Conservation (phyloP, 2,797 vertebrate genomes). For the Onychomys leucogaster region DNA sequence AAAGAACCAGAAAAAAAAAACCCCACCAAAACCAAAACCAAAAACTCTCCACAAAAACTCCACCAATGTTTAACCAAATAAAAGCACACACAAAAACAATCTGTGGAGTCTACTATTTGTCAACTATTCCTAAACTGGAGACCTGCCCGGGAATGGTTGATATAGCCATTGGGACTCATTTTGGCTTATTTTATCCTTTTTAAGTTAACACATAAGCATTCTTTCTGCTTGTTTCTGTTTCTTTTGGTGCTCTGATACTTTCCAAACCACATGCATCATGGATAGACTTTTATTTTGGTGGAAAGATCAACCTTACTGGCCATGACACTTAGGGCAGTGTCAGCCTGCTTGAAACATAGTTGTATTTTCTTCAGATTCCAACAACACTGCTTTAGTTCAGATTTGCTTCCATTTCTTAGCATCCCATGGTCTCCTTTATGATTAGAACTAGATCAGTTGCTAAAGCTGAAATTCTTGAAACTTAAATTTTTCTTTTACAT, state of each 20-base stretch:
- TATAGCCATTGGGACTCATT: not conserved
- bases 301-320: not conserved
- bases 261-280: not conserved
- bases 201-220: not conserved
- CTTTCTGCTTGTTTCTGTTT: not conserved
- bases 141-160: not conserved
- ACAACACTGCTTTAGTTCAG: not conserved
- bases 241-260: not conserved
- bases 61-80: not conserved
- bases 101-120: not conserved
- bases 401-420: not conserved
- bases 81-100: not conserved
- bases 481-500: not conserved
- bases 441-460: not conserved
- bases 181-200: not conserved
- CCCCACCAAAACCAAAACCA: not conserved
- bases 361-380: not conserved
- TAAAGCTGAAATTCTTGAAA: slow-evolving; percentile 10
- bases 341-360: not conserved
- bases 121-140: not conserved
- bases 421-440: not conserved
- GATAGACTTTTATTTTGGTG: not conserved
- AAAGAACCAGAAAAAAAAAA: not conserved
- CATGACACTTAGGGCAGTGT: not conserved
- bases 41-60: not conserved